Percentiles rank a stretch among this genome's conserved stretches.
Conservation (phyloP, 1,140 invertebrate genomes). For the Panulirus ornatus region DNA sequence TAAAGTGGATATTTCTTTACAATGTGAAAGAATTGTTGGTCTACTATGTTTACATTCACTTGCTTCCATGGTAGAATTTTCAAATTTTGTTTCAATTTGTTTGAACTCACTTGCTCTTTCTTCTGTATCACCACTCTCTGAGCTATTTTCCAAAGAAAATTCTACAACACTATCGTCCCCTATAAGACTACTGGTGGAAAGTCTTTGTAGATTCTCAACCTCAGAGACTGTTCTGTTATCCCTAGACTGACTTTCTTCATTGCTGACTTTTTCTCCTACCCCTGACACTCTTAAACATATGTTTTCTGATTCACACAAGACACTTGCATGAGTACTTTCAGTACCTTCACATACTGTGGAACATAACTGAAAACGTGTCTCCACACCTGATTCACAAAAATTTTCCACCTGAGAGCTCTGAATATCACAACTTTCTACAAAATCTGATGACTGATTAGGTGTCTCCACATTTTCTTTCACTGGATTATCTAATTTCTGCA, state of each 20-base stretch:
- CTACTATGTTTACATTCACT: background rate
- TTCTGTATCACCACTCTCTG: background rate
- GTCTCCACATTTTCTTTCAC: background rate
- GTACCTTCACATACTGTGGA: too few species aligned
- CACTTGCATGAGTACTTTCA: background rate
- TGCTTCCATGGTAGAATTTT: background rate
- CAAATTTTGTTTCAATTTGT: background rate
- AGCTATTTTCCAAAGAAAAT: background rate
- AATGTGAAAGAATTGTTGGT: background rate
- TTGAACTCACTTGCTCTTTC: background rate
- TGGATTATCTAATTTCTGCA: background rate
- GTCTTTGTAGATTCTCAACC: background rate
- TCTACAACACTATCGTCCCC: conserved; percentile 56
- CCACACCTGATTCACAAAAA: too few species aligned
- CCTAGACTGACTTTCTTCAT: too few species aligned
- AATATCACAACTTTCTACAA: too few species aligned
- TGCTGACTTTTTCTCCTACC: background rate
- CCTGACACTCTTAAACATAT: background rate
- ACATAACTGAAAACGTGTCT: too few species aligned
- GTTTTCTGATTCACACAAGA: background rate
- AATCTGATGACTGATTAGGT: background rate
- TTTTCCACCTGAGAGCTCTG: too few species aligned
- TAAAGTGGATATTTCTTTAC: background rate
- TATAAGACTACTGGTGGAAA: background rate
- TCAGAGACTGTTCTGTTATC: background rate